These are phyloP conservation scores for Spilogale gracilis DNA, from an alignment of 2,113 vertebrate genomes.

Conservation along the genomic window DNA sequence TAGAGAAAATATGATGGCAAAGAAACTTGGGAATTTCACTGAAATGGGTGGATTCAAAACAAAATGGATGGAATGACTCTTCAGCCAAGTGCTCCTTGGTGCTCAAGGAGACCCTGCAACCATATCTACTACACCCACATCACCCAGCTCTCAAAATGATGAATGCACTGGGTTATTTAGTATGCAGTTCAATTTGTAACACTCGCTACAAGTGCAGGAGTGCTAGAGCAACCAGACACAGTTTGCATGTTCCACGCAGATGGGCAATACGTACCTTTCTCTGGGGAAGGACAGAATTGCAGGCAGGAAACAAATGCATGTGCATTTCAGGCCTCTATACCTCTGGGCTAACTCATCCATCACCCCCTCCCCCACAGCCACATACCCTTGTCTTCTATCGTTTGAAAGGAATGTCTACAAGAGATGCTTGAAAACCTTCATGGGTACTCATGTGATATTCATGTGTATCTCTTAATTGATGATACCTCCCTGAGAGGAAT, in stretches of 20 bases:
- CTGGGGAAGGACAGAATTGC: background rate
- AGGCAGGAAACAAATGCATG: background rate
- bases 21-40: background rate
- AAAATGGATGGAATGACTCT: background rate
- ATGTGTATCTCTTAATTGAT: background rate
- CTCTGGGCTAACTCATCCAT: background rate
- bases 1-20: background rate
- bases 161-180: background rate
- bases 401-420: background rate
- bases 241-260: background rate
- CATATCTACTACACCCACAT: background rate
- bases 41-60: background rate
- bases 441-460: background rate
- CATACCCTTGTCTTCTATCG: background rate
- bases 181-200: background rate
- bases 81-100: background rate
- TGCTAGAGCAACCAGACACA: background rate
- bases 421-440: constrained; percentile 11
- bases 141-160: background rate
- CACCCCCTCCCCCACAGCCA: background rate
- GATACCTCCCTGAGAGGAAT: background rate
- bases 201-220: background rate
- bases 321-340: background rate
- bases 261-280: background rate
- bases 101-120: background rate